Evolutionary conservation across 2,888 invertebrate species (phyloP), one percentile per base, ranked within the genome.

Genomic region (Nomada lathburiana): DNA sequence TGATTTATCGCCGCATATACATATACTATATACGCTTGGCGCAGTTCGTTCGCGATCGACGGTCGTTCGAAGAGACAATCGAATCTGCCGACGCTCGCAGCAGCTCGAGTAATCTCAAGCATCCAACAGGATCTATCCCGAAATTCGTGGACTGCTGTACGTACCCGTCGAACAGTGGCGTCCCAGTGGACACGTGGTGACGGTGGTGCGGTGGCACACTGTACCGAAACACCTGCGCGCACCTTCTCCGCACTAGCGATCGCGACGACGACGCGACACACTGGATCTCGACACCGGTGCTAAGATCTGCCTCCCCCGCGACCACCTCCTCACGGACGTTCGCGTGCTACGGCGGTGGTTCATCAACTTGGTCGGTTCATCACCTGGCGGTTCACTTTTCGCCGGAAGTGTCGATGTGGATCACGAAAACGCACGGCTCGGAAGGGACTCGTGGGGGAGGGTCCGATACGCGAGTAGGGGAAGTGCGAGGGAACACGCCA

Each of bases 161-260:
- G 47, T 71, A 71, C 80, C 79, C 50, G 55, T 36, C 55, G 63
- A 60, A 50, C 52, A 62, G 47, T 60, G n/a, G 47, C 44, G 57
- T 60, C 29, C 53, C 10, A 36, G 20, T 62, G 55, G 60, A 26
- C 80, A 80, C 80, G 80, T 80, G 80, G 71, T 68, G n/a, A 10
- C 60, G 64, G 57, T 65, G 68, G 59, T 9, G 57, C 47, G 68
- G 53, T 47, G 76, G 36, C 73, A 36, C 65, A 79, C 76, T 69
- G 72, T 71, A 50, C 80, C 84, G 76, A 79, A 85, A 76, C 84
- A 87, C 87, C 80, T 84, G 85, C 80, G 71, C 87, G 71, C 86
- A 76, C 84, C 71, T 83, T 79, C 70, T 76, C 50, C 62, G 70
- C 74, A 60, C 71, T 36, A 80, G 67, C 68, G 73, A 70, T 80